Conservation (phyloP, 2,113 vertebrate species). For the Myrmecobius fasciatus region DNA sequence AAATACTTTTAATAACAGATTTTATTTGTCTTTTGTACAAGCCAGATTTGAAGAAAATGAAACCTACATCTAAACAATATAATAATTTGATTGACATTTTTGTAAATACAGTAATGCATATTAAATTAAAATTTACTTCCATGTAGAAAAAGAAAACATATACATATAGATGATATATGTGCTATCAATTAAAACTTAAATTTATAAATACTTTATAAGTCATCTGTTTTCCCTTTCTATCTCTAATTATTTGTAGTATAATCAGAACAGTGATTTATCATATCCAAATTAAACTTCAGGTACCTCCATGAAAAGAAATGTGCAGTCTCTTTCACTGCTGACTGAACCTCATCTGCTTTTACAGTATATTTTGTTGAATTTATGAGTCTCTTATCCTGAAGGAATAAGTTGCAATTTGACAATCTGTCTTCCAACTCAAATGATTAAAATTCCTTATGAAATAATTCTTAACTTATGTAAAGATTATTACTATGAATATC, state of each 20-base stretch:
- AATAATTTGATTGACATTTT: neutral
- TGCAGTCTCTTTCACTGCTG: conserved; percentile 32
- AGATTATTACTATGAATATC: conserved; percentile 34
- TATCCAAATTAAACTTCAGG: conserved; percentile 13
- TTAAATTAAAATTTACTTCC: neutral
- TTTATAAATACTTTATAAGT: neutral
- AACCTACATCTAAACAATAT: neutral
- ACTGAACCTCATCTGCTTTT: neutral
- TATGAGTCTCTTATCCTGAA: conserved; percentile 36
- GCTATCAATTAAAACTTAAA: neutral
- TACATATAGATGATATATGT: neutral
- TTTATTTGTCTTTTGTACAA: neutral
- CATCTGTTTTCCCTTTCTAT: neutral
- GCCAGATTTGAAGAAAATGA: neutral
- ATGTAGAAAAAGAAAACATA: neutral
- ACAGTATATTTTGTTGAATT: conserved; percentile 13
- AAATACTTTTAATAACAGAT: neutral
- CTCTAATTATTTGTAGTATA: neutral
- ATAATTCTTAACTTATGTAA: conserved; percentile 30
- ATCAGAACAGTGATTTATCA: neutral
- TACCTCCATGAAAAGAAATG: conserved; percentile 21
- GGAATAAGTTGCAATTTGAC: conserved; percentile 36
- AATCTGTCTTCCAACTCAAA: conserved; percentile 31
- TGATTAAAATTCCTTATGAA: conserved; percentile 23
- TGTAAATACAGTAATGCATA: neutral